Evolutionary conservation across 2,113 vertebrate species (phyloP).

Genomic region (Castor canadensis): DNA sequence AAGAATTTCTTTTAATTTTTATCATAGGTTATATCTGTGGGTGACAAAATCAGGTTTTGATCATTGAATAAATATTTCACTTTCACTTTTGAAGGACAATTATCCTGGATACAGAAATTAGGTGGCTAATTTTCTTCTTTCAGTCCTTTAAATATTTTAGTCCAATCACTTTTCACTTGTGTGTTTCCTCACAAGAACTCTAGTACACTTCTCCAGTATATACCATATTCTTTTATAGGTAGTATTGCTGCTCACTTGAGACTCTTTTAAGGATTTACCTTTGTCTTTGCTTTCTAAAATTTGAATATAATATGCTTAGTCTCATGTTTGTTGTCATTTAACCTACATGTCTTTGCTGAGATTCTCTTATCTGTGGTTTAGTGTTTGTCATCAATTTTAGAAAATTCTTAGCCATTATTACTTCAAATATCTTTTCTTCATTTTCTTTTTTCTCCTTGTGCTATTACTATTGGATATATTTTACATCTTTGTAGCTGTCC

Average conservation of each 20-base stretch:
- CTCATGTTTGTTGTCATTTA: background rate
- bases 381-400: background rate
- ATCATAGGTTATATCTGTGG: background rate
- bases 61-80: background rate
- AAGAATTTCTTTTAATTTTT: no score
- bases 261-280: background rate
- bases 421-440: background rate
- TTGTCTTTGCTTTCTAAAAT: background rate
- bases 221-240: background rate
- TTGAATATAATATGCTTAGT: background rate
- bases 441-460: background rate
- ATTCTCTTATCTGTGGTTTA: background rate
- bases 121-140: background rate
- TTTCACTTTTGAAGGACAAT: background rate
- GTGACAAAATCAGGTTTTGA: background rate
- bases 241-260: background rate
- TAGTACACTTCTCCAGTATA: no score
- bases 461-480: background rate
- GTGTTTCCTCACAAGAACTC: background rate
- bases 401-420: no score
- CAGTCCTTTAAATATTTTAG: background rate
- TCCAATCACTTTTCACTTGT: background rate
- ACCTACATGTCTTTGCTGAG: background rate
- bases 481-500: background rate
- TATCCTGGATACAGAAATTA: background rate